A percentile compares a stretch with the other conserved stretches of the same genome.
Conservation (phyloP, 2,888 invertebrate genomes). For the Troilus luridus region DNA sequence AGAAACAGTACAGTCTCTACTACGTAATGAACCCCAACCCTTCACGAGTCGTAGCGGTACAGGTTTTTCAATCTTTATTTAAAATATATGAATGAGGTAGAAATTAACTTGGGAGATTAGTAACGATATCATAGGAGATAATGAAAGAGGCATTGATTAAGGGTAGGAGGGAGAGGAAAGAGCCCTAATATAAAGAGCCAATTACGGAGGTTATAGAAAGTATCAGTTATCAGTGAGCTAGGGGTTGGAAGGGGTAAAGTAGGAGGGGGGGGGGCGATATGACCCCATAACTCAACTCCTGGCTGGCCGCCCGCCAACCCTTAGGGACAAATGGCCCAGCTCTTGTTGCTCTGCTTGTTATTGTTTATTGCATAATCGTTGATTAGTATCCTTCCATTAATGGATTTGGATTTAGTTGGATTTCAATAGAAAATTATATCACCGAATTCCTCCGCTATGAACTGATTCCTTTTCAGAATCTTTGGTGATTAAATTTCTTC, state of each 20-base stretch:
- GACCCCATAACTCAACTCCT: neutral
- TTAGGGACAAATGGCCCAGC: neutral
- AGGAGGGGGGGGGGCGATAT: neutral
- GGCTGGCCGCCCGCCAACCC: neutral
- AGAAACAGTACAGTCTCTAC: too few species aligned
- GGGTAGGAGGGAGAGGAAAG: neutral
- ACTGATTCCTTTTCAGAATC: too few species aligned
- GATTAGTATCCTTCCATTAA: neutral
- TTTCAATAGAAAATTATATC: too few species aligned
- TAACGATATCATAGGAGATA: neutral
- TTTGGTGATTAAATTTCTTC: too few species aligned
- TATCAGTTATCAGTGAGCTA: neutral
- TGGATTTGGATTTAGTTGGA: too few species aligned
- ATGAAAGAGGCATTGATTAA: slow-evolving; percentile 11
- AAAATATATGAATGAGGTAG: neutral
- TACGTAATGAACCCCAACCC: too few species aligned
- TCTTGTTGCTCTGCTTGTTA: neutral
- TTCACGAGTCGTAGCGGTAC: too few species aligned
- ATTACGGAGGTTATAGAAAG: neutral
- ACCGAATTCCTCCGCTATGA: too few species aligned
- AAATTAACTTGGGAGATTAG: neutral
- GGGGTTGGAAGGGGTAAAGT: neutral
- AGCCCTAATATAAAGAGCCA: neutral
- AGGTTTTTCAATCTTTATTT: neutral
- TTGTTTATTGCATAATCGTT: neutral